Evolutionary conservation across 2,797 vertebrate genomes (phyloP), one percentile per base, ranked within the genome.

Genomic region (Semaprochilodus insignis): DNA sequence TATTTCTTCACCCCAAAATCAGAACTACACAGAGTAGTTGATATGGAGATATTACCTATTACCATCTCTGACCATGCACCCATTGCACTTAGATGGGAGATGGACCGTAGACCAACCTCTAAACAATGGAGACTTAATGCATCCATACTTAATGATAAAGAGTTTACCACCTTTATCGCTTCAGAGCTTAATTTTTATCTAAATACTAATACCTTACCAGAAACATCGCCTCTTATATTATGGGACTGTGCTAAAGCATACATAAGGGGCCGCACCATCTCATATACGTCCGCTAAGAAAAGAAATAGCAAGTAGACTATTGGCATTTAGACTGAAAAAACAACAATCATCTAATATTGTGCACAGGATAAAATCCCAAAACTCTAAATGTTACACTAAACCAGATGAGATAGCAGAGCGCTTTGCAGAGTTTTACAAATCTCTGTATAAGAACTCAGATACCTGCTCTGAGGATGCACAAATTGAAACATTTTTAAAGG

Each of bases 91-190:
- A 62, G 25, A n/a, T 81, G 44, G 80, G 48, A 75, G n/a, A 23
- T 66, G 65, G 71, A 48, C 14, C 19, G 66, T 23, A 74, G 59
- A 25, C 27, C 59, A 81, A 81, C 13, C 31, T 62, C n/a, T n/a
- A 81, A 81, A 34, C 79, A 81, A 25, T 81, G 70, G 70, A 62
- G 70, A 55, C 27, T 74, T 21, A 74, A 81, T 74, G 23, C 70
- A 48, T 65, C 59, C 31, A 25, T 74, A 7, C 57, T 81, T 23
- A 74, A 81, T 81, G 79, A 81, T 55, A 52, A 72, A 60, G 69
- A 63, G 74, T 74, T 65, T 27, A 65, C 13, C 17, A 51, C 44
- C 6, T 55, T 74, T 7, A 54, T 65, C 1, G 54, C 36, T 62
- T 14, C 55, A 23, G 7, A 74, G 23, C 0, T 62, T 6, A 66